These are phyloP conservation scores for Toxostoma redivivum DNA, from an alignment of 2,113 vertebrate species.

Conservation along the genomic window DNA sequence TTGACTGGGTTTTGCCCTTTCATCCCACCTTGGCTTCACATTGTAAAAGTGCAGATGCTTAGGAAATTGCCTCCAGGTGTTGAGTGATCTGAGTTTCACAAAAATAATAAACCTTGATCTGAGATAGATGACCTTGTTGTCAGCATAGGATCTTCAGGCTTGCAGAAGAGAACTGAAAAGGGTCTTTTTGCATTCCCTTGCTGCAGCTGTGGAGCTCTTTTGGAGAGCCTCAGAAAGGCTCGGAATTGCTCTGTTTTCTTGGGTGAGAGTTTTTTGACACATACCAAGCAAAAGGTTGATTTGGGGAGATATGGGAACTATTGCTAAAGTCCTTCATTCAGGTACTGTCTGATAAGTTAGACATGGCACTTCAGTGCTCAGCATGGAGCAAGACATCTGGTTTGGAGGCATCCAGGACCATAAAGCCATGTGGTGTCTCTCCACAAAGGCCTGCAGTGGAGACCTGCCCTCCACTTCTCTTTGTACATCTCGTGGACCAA, in stretches of 20 bases:
- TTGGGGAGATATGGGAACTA: not conserved
- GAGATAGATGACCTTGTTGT: slow-evolving; percentile 21
- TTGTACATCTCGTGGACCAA: not conserved
- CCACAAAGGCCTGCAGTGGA: not conserved
- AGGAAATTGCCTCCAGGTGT: slow-evolving; percentile 58
- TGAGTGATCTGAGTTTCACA: slow-evolving; percentile 30
- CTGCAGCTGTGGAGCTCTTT: not conserved
- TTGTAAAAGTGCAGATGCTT: slow-evolving; percentile 59
- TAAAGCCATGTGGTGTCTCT: not conserved
- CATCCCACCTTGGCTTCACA: slow-evolving; percentile 23
- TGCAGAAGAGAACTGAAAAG: not conserved
- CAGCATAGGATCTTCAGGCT: not conserved
- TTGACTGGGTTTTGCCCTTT: slow-evolving; percentile 27
- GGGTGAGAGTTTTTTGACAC: not conserved
- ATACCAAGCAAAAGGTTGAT: not conserved
- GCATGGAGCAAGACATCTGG: not conserved
- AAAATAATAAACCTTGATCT: slow-evolving; percentile 46
- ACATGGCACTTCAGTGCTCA: not conserved
- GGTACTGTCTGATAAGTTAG: not conserved
- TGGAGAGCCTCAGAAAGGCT: not conserved
- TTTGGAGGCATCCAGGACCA: not conserved
- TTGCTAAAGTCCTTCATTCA: not conserved
- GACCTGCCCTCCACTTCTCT: not conserved
- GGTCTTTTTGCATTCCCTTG: not conserved
- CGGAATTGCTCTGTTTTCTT: not conserved